Base-by-base conservation (phyloP, 1,140 invertebrate genomes). In the Bombus fervidus region DNA sequence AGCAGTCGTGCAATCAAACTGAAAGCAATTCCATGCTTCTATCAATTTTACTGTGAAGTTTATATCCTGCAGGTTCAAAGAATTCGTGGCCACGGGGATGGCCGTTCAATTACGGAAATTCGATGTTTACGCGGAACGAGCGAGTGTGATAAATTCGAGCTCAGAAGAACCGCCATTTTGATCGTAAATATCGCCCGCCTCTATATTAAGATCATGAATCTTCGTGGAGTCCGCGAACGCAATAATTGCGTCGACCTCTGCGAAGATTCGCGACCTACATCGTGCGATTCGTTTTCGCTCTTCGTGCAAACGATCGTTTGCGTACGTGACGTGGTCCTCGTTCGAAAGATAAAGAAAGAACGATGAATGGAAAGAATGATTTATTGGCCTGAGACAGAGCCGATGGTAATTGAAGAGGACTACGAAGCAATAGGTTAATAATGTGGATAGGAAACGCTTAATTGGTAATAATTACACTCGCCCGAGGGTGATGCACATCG, bases 91-190 rank as follows among this genome's bases (percentile, higher is more conserved):
- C 31, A 25, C n/a, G 1, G 43, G 25, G 37, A 69, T 69, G 68
- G 68, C 68, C 72, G 73, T 34, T 57, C 31, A 57, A 76, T 76
- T 76, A 53, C 43, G 73, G 73, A 75, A 75, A 53, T 75, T 75
- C 31, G 43, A 41, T 75, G 73, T 75, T 75, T 75, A 75, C 73
- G 73, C 22, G 31, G 25, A 8, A 41, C 71, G 28, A 8, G 71
- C 28, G 13, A 13, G 5, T 15, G 41, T 9, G 47, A 76, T 53
- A 53, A 53, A 53, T 53, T 53, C 47, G 47, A 53, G 47, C 47
- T 31, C 22, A 28, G 18, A 34, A 25, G 47, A 57, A 39, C 47
- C 22, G 31, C 31, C n/a, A 15, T 57, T 76, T 57, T 43, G 31
- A 76, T 41, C 47, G 47, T 37, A 59, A 76, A 76, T 75, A 53